Evolutionary conservation across 2,797 vertebrate species (phyloP), one percentile per base, ranked within the genome.

Genomic region (Cetoscarus ocellatus): DNA sequence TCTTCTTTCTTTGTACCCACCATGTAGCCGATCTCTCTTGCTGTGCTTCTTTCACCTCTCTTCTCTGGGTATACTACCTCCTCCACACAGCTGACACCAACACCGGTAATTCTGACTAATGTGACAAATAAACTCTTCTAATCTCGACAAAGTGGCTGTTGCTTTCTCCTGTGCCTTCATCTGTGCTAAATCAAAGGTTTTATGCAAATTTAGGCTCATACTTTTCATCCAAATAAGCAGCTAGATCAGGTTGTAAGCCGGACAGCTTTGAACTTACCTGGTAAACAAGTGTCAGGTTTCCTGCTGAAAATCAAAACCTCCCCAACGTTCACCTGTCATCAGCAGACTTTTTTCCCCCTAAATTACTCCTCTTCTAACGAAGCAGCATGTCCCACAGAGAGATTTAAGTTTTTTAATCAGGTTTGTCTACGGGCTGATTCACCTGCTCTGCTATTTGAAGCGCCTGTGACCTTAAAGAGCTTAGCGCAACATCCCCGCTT

Each of bases 121-220:
- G 87, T 94, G 94, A 94, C 92, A 94, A 93, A 93, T 93, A 88
- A 93, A 93, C 86, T 93, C 84, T 88, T 93, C 86, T 94, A 95
- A 95, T 94, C 93, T 92, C 86, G 86, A 91, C 90, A 91, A 93
- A 93, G 90, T 81, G 79, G 83, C 81, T 85, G 86, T 72, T 78
- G 81, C 86, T 79, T 87, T 89, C 77, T 83, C 74, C 62, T 48
- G 70, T 35, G 80, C 73, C 85, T 87, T 94, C 91, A 92, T 93
- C 89, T 84, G 87, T 71, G 81, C 75, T 85, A 91, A 94, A 94
- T 94, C 91, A 94, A 93, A 92, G 92, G 88, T 91, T 94, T 94
- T 94, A 95, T 93, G 93, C 91, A 93, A 94, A 95, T 94, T 51
- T 36, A 57, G 61, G 36, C 80, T 82, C 87, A 84, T 78, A 84